Percentiles rank a stretch among this genome's conserved stretches.
These are phyloP conservation scores for Cheilosia grossa DNA, from an alignment of 2,888 invertebrate species.

Conservation along the genomic window DNA sequence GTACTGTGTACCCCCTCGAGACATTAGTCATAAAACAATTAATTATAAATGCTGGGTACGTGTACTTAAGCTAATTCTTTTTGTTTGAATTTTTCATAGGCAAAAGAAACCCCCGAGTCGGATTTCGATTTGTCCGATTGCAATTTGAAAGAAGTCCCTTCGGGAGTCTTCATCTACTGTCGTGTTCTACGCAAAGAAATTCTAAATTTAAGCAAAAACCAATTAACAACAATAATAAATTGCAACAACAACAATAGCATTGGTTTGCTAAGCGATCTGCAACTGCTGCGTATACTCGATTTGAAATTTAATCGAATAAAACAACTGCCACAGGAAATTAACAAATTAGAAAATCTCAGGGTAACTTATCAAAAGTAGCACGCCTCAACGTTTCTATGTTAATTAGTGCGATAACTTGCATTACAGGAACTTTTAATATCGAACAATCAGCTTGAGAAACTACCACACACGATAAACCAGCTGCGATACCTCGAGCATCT, in stretches of 20 bases:
- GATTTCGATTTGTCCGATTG: slow-evolving; percentile 92
- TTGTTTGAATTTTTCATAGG: slow-evolving; percentile 75
- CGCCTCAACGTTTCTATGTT: not conserved
- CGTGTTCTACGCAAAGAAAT: slow-evolving; percentile 91
- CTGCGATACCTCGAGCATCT: slow-evolving; percentile 87
- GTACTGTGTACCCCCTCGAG: not conserved
- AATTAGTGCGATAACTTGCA: not conserved
- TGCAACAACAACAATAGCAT: slow-evolving; percentile 85
- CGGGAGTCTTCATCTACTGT: slow-evolving; percentile 91
- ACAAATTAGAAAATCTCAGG: slow-evolving; percentile 87
- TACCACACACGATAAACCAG: slow-evolving; percentile 88
- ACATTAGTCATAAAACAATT: slow-evolving; percentile 35
- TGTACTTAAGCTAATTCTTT: slow-evolving; percentile 9
- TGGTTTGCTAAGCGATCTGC: slow-evolving; percentile 89
- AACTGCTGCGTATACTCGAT: slow-evolving; percentile 87
- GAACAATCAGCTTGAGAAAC: slow-evolving; percentile 87
- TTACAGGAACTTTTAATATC: slow-evolving; percentile 89
- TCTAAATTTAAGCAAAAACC: slow-evolving; percentile 88
- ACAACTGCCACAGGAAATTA: slow-evolving; percentile 87
- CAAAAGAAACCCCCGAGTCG: slow-evolving; percentile 90
- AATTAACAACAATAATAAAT: slow-evolving; percentile 85
- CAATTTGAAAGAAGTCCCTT: slow-evolving; percentile 88
- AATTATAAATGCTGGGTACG: not conserved
- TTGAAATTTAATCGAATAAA: slow-evolving; percentile 87
- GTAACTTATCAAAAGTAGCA: slow-evolving; percentile 81